Evolutionary conservation across 2,113 vertebrate genomes (phyloP), one percentile per base, ranked within the genome.

Genomic region (Sterrhoptilus dennistouni): DNA sequence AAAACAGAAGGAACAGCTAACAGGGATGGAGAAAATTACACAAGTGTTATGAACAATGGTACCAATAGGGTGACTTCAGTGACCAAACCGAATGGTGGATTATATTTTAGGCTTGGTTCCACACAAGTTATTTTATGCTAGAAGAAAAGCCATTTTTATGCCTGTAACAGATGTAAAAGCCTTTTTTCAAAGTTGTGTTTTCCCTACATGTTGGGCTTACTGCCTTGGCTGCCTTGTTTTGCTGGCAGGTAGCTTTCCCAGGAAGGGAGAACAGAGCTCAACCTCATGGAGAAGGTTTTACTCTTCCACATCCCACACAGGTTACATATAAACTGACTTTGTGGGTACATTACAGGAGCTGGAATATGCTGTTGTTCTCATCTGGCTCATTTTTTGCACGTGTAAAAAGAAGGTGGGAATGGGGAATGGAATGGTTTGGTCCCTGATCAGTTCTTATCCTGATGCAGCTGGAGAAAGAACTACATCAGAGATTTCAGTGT

Each of bases 181-280:
- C 90, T 95, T 97, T 96, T 90, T 95, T 95, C 84, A 59, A 44
- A 91, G 36, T 19, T 90, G 28, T 84, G 22, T 86, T 96, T 94
- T 95, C 85, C 40, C 27, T 89, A 4, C 38, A 49, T 75, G 20
- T 40, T 91, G 63, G 59, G 85, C 21, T 68, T 95, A 76, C 77
- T 87, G 91, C 78, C 83, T 84, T 74, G 83, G 68, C 81, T 91
- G 71, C 22, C 59, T 11, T 6, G 52, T 66, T 65, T 19, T 47
- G 10, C 22, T 20, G 36, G 66, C 64, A 76, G 8, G 36, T 57
- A 77, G 52, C 12, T 45, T 19, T 56, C 11, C 24, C 35, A 64
- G 52, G 44, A 78, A 82, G 3, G 33, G 29, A 82, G 11, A 90
- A 83, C 11, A 72, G 61, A 75, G 52, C 68, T 49, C 66, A 94